These are phyloP conservation scores for Vulpes ferrilata DNA, from an alignment of 2,113 vertebrate species.

Conservation along the genomic window DNA sequence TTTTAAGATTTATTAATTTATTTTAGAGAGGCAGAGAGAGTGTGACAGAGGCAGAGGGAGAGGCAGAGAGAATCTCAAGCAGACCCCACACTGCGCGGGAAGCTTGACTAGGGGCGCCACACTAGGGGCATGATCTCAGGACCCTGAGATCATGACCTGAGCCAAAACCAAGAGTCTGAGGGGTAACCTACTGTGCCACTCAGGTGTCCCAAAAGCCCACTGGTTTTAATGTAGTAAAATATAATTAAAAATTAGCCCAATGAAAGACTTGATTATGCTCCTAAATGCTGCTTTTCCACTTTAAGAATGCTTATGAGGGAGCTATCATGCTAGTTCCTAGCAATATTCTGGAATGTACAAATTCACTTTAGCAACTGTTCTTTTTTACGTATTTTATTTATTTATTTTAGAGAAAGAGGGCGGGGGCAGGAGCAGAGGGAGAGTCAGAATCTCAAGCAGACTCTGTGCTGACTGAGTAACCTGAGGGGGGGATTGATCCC, in stretches of 20 bases:
- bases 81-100: not conserved
- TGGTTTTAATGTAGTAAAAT: slow-evolving; percentile 19
- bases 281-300: not conserved
- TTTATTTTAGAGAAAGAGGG: not conserved
- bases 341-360: not conserved
- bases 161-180: not conserved
- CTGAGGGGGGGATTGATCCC: too few species aligned
- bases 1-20: not conserved
- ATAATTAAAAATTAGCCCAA: slow-evolving; percentile 46
- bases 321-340: not conserved
- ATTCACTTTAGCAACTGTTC: slow-evolving; percentile 23
- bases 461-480: not conserved
- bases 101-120: not conserved
- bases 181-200: not conserved
- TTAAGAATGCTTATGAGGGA: not conserved
- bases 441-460: not conserved
- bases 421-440: not conserved
- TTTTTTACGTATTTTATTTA: not conserved
- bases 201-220: not conserved
- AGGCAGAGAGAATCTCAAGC: not conserved
- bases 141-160: not conserved
- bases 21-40: not conserved
- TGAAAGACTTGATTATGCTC: not conserved
- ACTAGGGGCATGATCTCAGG: not conserved
- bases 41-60: not conserved